Evolutionary conservation across 2,888 invertebrate species (phyloP), one percentile per base, ranked within the genome.

Genomic region (Colostygia pectinataria): DNA sequence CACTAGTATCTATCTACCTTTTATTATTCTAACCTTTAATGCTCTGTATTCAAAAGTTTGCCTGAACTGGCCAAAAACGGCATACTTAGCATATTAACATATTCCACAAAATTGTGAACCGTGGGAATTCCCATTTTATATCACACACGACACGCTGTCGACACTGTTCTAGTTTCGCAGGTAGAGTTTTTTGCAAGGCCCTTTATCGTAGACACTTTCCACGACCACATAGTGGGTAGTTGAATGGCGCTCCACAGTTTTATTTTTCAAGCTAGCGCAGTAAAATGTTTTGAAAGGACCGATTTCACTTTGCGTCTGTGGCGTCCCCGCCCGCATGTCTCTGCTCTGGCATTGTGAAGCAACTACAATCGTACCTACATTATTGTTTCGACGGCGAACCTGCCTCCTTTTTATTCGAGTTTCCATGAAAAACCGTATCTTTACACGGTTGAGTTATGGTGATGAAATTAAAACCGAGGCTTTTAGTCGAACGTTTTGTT

Each of bases 261-360:
- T 86, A 82, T 83, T 85, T 84, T 83, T 71, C 77, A 76, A 79
- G 78, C 78, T 68, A 70, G 66, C 75, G 63, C 77, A 75, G 83
- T 79, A 80, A 84, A 89, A 87, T 86, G 85, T 88, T 88, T 87
- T 88, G 87, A 87, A 88, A 85, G 89, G 84, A 85, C 83, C 85
- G 87, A 85, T 88, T 87, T 84, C 83, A 83, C 86, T 83, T 82
- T 81, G 73, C 84, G 76, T 75, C 75, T 70, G 68, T 63, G 55
- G 58, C 64, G 62, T 66, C 65, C 69, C 70, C 66, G 63, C 80
- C 80, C 81, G 82, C 84, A 81, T 80, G 77, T 80, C 80, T 83
- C 79, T 71, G 63, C 78, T 67, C 78, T 71, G 62, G 77, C 68
- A 87, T 90, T 89, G 86, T 88, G 72, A 74, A 79, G 77, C 80